These are phyloP conservation scores for Trichonephila clavata DNA, from an alignment of 1,140 invertebrate genomes.

Conservation along the genomic window DNA sequence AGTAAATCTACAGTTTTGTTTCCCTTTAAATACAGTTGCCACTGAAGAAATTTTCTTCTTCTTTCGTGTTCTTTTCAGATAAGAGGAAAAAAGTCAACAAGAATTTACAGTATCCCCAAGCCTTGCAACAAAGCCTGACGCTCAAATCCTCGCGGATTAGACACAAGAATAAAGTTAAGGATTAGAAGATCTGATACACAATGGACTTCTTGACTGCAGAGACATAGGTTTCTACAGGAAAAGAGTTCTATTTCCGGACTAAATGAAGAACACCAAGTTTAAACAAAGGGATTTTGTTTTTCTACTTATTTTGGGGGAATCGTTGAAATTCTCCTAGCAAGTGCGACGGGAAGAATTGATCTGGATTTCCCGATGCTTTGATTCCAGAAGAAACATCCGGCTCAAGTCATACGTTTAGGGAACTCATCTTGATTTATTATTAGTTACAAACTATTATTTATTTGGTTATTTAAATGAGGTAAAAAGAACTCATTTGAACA, in stretches of 20 bases:
- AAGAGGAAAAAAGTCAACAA: conserved; percentile 59
- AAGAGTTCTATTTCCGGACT: conserved; percentile 71
- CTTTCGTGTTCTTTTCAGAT: conserved; percentile 53
- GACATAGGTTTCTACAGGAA: conserved; percentile 32
- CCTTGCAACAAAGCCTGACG: background rate
- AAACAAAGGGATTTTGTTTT: conserved; percentile 64
- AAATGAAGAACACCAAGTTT: conserved; percentile 72
- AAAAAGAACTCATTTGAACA: no score
- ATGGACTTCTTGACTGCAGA: conserved; percentile 56
- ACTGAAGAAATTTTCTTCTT: conserved; percentile 32
- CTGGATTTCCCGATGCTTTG: background rate
- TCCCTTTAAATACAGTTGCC: conserved; percentile 56
- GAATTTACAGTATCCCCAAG: conserved; percentile 23
- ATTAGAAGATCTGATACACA: conserved; percentile 67
- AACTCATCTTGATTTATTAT: background rate
- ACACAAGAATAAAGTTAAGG: conserved; percentile 73
- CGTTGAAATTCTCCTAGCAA: conserved; percentile 24
- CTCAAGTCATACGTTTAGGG: background rate
- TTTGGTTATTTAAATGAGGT: no score
- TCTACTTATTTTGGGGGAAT: background rate
- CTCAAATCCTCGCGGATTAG: conserved; percentile 70
- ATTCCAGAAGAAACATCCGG: background rate
- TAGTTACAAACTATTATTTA: background rate
- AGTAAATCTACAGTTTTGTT: background rate
- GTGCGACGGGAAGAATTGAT: background rate